These are phyloP conservation scores for Acronicta aceris DNA, from an alignment of 2,888 invertebrate species.

Conservation along the genomic window DNA sequence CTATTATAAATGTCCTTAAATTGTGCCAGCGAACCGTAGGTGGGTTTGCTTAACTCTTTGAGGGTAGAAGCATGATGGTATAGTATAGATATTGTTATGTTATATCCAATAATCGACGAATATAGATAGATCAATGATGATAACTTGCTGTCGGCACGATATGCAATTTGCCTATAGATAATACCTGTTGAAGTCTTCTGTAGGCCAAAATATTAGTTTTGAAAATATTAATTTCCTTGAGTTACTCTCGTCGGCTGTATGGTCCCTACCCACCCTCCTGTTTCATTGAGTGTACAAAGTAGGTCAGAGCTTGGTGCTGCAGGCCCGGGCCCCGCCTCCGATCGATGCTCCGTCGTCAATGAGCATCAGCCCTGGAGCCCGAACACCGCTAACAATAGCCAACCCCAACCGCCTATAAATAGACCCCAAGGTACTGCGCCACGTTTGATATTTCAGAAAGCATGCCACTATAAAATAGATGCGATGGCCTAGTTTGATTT, in stretches of 20 bases:
- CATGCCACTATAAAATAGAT: slow-evolving; percentile 36
- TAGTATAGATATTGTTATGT: too few relatives aligned
- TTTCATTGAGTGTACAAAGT: slow-evolving; percentile 84
- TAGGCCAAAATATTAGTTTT: background rate
- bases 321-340: slow-evolving; percentile 71
- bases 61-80: too few relatives aligned
- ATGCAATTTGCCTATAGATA: too few relatives aligned
- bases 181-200: too few relatives aligned
- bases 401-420: slow-evolving; percentile 68
- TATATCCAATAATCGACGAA: too few relatives aligned
- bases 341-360: slow-evolving; percentile 84
- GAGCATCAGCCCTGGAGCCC: slow-evolving; percentile 67
- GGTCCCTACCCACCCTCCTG: slow-evolving; percentile 57
- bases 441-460: slow-evolving; percentile 41
- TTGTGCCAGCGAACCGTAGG: too few relatives aligned
- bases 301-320: slow-evolving; percentile 78
- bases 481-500: slow-evolving; percentile 35
- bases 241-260: slow-evolving; percentile 30
- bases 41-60: too few relatives aligned
- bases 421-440: slow-evolving; percentile 67
- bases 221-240: slow-evolving; percentile 1
- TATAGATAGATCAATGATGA: too few relatives aligned
- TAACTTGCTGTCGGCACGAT: too few relatives aligned
- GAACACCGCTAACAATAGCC: slow-evolving; percentile 58
- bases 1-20: too few relatives aligned